phyloP scores from a whole-genome alignment of 2,888 invertebrate species.

The Stratiomys singularior region DNA sequence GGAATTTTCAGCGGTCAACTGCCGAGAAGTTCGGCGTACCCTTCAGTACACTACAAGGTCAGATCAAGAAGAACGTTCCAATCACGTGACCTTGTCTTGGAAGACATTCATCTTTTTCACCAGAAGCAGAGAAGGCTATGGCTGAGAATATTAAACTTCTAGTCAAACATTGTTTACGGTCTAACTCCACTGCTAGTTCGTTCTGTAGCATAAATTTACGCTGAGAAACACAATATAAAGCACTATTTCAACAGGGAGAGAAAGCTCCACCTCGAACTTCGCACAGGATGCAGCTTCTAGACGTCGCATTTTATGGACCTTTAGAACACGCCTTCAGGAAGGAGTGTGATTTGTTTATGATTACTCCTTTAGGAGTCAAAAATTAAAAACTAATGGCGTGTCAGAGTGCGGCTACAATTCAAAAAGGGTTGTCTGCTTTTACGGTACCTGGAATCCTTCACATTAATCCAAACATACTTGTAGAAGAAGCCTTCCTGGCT shows the following conservation, averaged over 20 bases:
- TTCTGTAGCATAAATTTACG: background rate
- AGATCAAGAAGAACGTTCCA: no score
- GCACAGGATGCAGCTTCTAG: slow-evolving; percentile 55
- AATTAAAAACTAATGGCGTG: slow-evolving; percentile 13
- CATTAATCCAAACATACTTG: background rate
- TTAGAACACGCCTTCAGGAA: slow-evolving; percentile 56
- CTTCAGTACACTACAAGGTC: background rate
- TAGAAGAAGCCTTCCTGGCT: slow-evolving; percentile 5
- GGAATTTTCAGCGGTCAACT: background rate
- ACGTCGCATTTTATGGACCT: slow-evolving; percentile 55
- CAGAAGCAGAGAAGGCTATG: background rate
- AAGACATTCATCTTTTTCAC: background rate
- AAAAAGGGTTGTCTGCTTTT: background rate
- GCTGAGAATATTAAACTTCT: slow-evolving; percentile 6
- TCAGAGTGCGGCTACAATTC: background rate
- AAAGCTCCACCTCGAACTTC: slow-evolving; percentile 54
- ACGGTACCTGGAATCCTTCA: background rate
- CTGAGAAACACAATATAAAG: slow-evolving; percentile 3
- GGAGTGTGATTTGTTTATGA: slow-evolving; percentile 57
- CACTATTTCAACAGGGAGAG: background rate
- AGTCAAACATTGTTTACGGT: background rate
- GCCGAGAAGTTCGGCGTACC: background rate
- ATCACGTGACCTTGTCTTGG: no score
- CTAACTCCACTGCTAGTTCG: background rate
- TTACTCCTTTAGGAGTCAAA: slow-evolving; percentile 51